These are phyloP conservation scores for Nemapogon koenigi DNA, from an alignment of 2,888 invertebrate genomes.

Conservation along the genomic window DNA sequence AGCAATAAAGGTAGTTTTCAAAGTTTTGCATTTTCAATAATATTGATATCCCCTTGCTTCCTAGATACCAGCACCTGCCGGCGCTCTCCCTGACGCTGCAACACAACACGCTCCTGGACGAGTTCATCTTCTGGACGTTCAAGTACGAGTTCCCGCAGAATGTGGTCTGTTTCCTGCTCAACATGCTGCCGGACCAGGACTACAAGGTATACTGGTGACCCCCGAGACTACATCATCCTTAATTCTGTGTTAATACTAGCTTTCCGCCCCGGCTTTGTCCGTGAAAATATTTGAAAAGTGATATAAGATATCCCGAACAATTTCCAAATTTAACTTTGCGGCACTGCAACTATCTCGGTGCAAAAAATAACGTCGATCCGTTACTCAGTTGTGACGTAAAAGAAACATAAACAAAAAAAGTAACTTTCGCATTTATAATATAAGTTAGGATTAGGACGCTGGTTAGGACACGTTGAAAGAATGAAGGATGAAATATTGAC, in stretches of 20 bases:
- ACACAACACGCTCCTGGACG: slow-evolving; percentile 89
- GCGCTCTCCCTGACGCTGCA: slow-evolving; percentile 79
- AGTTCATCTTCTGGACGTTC: slow-evolving; percentile 97
- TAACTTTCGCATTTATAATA: too few species aligned
- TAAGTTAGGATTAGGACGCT: too few species aligned
- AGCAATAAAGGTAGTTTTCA: too few species aligned
- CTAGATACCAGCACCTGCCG: slow-evolving; percentile 81
- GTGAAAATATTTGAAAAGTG: neutral
- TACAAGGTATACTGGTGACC: slow-evolving; percentile 73
- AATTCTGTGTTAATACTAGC: neutral
- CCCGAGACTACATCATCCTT: neutral
- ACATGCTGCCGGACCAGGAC: slow-evolving; percentile 93
- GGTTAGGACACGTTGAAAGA: too few species aligned
- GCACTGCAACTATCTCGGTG: too few species aligned
- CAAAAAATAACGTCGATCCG: too few species aligned
- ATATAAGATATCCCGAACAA: too few species aligned
- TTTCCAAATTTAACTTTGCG: too few species aligned
- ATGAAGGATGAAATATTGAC: too few species aligned
- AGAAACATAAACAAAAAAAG: too few species aligned
- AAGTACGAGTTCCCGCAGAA: slow-evolving; percentile 98
- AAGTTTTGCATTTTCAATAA: too few species aligned
- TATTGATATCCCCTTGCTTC: slow-evolving; percentile 20
- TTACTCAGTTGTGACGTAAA: too few species aligned
- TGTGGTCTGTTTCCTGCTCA: slow-evolving; percentile 91
- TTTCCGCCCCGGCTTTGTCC: neutral